These are phyloP conservation scores for Amphipoea oculea DNA, from an alignment of 2,888 invertebrate species.

Conservation along the genomic window DNA sequence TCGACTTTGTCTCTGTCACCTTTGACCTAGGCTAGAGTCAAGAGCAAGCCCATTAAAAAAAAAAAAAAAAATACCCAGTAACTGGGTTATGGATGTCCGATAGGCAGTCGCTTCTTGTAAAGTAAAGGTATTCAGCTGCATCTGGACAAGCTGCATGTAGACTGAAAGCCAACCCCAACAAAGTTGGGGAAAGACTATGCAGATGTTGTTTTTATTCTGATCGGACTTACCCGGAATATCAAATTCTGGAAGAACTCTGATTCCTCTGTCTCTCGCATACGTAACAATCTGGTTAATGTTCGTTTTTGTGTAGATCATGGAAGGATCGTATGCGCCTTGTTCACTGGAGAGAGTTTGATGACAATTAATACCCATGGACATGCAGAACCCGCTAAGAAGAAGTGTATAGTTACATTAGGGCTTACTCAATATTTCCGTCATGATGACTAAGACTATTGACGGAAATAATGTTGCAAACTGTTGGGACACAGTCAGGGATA, in stretches of 20 bases:
- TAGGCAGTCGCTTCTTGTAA: background rate
- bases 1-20: no score
- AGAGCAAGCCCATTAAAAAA: no score
- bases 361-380: background rate
- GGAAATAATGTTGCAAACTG: no score
- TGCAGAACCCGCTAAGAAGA: background rate
- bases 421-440: background rate
- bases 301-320: slow-evolving; percentile 91
- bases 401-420: background rate
- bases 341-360: slow-evolving; percentile 81
- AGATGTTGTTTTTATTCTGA: background rate
- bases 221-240: slow-evolving; percentile 94
- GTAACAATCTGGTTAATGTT: slow-evolving; percentile 93
- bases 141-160: background rate
- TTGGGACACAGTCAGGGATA: background rate
- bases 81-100: background rate
- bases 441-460: no score
- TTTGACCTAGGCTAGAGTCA: no score
- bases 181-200: background rate
- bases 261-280: slow-evolving; percentile 95
- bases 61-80: no score
- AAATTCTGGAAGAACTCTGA: slow-evolving; percentile 97
- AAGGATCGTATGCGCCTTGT: slow-evolving; percentile 92
- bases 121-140: background rate
- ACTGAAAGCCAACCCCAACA: background rate